Base-by-base conservation (phyloP, 1,140 invertebrate species). In the Drosophila suzukii region DNA sequence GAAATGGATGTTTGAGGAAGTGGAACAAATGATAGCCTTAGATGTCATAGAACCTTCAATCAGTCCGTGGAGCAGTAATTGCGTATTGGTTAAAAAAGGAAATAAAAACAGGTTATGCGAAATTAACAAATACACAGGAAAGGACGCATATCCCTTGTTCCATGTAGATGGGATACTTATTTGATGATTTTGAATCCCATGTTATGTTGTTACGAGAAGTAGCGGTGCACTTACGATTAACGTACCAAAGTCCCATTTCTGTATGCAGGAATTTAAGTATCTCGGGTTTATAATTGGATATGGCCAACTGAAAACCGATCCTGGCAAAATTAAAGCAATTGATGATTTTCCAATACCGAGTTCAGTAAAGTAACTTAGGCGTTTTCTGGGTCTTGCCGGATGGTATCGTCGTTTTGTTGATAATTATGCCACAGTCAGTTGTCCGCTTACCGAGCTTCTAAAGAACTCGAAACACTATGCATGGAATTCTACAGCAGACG, bases 311-410 rank as follows among this genome's bases (percentile, higher is more conserved):
- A n/a, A n/a, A n/a, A n/a, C n/a, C n/a, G n/a, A n/a, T n/a, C n/a
- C n/a, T n/a, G n/a, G n/a, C n/a, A n/a, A n/a, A n/a, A n/a, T n/a
- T 47, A 15, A 51, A 62, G 38, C 41, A 53, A 41, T 30, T 70
- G n/a, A 57, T 56, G 20, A 27, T 27, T 27, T 27, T 27, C 27
- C 27, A 27, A 27, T 27, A 70, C 59, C 20, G 60, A 77, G 27
- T 56, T 58, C 66, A 8, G 49, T 3, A 36, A 20, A 30, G 70
- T 73, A 6, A 84, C 81, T 10, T 41, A 66, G 92, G 47, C 24
- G 78, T 15, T 93, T 94, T 67, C 49, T 94, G 2, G 93, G 94
- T 4, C 74, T 94, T 27, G 75, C 81, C 4, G 80, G 84, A 3
- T 94, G 92, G 78, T 93, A 93, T 67, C 50, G 88, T 7, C n/a